Percentiles rank a stretch among this genome's conserved stretches.
These are phyloP conservation scores for Mimumesa dahlbomi DNA, from an alignment of 2,888 invertebrate genomes.

Conservation along the genomic window DNA sequence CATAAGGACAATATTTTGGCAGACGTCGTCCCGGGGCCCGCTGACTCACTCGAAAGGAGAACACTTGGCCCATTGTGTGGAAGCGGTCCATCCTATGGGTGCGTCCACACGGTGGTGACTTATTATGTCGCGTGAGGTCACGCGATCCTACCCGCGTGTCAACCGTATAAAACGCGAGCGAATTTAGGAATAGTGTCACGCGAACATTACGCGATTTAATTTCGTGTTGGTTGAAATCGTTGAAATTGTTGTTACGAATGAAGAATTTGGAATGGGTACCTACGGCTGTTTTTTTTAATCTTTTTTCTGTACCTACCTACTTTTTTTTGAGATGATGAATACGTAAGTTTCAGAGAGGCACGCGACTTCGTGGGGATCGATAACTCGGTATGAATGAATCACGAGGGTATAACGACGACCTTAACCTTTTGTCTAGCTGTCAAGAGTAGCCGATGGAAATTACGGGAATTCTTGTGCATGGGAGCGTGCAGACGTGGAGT, in stretches of 20 bases:
- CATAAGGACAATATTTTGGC: constrained; percentile 66
- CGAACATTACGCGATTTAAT: too few relatives aligned
- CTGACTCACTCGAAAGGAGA: constrained; percentile 59
- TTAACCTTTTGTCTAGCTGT: constrained; percentile 35
- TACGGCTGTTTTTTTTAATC: too few relatives aligned
- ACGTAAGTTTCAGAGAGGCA: too few relatives aligned
- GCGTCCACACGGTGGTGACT: constrained; percentile 40
- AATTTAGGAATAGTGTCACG: too few relatives aligned
- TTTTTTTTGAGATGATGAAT: too few relatives aligned
- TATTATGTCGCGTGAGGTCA: constrained; percentile 2
- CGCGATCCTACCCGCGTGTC: too few relatives aligned
- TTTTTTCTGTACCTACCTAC: too few relatives aligned
- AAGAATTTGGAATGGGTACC: too few relatives aligned
- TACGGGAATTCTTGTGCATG: constrained; percentile 1
- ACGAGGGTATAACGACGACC: constrained; percentile 37
- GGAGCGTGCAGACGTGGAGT: too few relatives aligned
- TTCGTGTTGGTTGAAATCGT: too few relatives aligned
- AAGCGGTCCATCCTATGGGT: constrained; percentile 59
- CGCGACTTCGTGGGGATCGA: constrained; percentile 35
- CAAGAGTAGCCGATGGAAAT: not conserved
- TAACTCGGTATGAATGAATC: constrained; percentile 57
- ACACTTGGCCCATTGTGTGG: constrained; percentile 62
- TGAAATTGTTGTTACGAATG: too few relatives aligned
- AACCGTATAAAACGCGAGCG: too few relatives aligned
- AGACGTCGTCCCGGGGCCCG: constrained; percentile 45